phyloP scores from a whole-genome alignment of 2,113 vertebrate genomes.

The Ochotona princeps region DNA sequence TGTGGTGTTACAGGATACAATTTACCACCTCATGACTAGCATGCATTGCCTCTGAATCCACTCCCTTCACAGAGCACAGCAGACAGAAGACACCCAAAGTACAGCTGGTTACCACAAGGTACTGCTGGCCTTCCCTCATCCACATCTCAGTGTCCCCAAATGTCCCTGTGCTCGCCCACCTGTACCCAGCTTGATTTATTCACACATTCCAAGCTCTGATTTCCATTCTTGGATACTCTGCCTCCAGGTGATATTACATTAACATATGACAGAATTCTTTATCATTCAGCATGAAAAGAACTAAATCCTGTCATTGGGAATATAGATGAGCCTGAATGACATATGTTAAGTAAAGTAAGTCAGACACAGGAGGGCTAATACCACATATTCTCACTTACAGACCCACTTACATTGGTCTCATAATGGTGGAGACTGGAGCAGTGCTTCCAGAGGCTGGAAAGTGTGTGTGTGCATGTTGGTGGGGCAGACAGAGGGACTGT shows the following conservation, averaged over 20 bases:
- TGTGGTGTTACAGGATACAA: not conserved
- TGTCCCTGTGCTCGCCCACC: not conserved
- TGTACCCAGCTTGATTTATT: not conserved
- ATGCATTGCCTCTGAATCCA: not conserved
- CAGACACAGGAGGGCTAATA: not conserved
- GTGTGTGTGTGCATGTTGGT: not conserved
- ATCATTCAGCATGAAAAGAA: not conserved
- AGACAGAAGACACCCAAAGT: not conserved
- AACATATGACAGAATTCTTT: conserved; percentile 20
- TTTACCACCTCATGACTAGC: not conserved
- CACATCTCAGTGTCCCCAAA: not conserved
- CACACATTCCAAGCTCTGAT: not conserved
- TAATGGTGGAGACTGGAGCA: not conserved
- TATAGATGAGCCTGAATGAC: not conserved
- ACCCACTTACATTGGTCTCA: not conserved
- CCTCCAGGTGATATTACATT: not conserved
- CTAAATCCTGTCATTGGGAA: not conserved
- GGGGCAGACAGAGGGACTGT: not conserved
- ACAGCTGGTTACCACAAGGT: not conserved
- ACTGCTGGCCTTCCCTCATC: not conserved
- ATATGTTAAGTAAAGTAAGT: not conserved
- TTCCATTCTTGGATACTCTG: not conserved
- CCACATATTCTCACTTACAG: not conserved
- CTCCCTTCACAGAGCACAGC: not conserved
- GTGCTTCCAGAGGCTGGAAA: not conserved